Evolutionary conservation across 2,113 vertebrate species (phyloP), one percentile per base, ranked within the genome.

Genomic region (Steatornis caripensis): DNA sequence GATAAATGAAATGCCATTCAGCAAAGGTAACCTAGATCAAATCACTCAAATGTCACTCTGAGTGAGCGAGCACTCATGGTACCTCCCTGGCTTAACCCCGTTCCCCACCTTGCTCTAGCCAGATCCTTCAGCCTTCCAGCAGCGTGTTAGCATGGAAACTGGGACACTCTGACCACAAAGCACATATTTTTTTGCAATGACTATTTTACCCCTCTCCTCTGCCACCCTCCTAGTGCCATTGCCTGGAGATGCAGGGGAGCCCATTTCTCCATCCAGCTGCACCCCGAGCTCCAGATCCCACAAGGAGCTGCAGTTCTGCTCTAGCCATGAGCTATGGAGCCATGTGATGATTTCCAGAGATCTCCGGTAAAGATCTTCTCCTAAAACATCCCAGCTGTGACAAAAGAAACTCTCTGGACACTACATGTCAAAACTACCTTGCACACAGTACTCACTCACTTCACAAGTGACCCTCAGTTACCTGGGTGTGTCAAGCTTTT

Each of bases 121-220:
- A 60, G 27, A 58, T 65, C 19, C 21, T 66, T 89, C 72, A 54
- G 24, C n/a, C 45, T 84, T 65, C 4, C 2, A 76, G 34, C 26
- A 71, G 29, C 2, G 2, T 23, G 39, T 36, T 66, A 85, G 39
- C 17, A 43, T 32, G 43, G 37, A 43, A 91, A 84, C 15, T 19
- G 5, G 22, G 18, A 66, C 41, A 46, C 5, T 8, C 7, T 0
- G 0, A 41, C 5, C 32, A 45, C n/a, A n/a, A n/a, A n/a, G n/a
- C n/a, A n/a, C 4, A 2, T 23, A 7, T n/a, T 57, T 41, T 70
- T 60, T 89, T 27, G 60, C 7, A 65, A 34, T 12, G 1, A 53
- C 14, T 53, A 24, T n/a, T 84, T 79, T 82, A 49, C 6, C 24
- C 17, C 20, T 46, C 16, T 72, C 26, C 19, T 60, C 34, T 74